A percentile compares a stretch with the other conserved stretches of the same genome.
Evolutionary conservation across 2,888 invertebrate genomes (phyloP).

Genomic region (Stenotaenia linearis): DNA sequence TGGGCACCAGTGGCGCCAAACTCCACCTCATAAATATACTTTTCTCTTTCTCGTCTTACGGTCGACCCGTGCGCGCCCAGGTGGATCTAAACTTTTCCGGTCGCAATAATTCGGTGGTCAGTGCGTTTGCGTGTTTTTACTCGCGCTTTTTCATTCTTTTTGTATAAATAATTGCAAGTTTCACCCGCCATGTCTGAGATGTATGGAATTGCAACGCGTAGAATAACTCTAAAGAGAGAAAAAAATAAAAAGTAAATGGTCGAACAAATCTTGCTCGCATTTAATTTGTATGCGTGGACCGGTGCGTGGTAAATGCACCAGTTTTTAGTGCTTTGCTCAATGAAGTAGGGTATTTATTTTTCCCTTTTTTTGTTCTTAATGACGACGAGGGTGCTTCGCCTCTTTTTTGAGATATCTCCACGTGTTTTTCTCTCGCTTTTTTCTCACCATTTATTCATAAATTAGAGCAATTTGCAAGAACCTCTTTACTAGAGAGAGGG

Average conservation of each 20-base stretch:
- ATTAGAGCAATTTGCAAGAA: conserved; percentile 5
- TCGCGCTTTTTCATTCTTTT: too few species aligned
- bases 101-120: conserved; percentile 1
- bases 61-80: conserved; percentile 2
- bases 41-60: background rate
- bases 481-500: background rate
- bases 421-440: conserved; percentile 30
- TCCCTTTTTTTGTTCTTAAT: background rate
- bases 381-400: background rate
- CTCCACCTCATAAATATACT: background rate
- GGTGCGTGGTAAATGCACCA: background rate
- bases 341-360: conserved; percentile 7
- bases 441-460: conserved; percentile 32
- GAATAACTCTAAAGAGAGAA: background rate
- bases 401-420: background rate
- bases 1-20: conserved; percentile 1
- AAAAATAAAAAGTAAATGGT: background rate
- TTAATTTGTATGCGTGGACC: background rate
- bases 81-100: conserved; percentile 5
- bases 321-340: conserved; percentile 2
- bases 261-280: background rate
- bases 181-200: background rate
- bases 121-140: background rate
- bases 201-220: background rate
- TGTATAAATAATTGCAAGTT: background rate